Evolutionary conservation across 2,888 invertebrate species (phyloP), one percentile per base, ranked within the genome.

Genomic region (Monopis laevigella): DNA sequence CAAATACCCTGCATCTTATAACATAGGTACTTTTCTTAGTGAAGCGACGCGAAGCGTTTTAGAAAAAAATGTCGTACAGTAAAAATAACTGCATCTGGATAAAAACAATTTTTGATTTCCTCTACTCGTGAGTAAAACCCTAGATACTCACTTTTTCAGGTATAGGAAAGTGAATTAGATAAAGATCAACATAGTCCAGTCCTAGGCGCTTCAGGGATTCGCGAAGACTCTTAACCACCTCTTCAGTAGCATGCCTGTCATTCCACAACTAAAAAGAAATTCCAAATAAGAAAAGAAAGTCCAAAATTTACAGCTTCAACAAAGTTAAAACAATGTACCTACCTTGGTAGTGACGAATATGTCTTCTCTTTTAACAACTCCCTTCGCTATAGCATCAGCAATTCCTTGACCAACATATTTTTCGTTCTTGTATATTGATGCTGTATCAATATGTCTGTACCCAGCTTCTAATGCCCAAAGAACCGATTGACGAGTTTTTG

Each of bases 381-480:
- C 65, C 42, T 67, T 65, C 1, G 51, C 48, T 39, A 73, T 62
- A 51, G 65, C 70, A 17, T 56, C 56, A 35, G 52, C 51, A 21
- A 80, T 52, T 2, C 63, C 80, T 17, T 48, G 46, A 1, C 77
- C 80, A 7, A 80, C 60, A 54, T 71, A 66, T 7, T 49, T 47
- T 49, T 70, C 69, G 42, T 69, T 66, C 38, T 67, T 68, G 52
- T 84, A 83, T 29, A 63, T 56, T 56, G 64, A 65, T 2, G 83
- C 83, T 44, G 77, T 71, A 50, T 84, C 84, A 42, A 84, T 61
- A 46, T 78, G 77, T 7, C 82, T 60, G 53, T 82, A 83, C 1
- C 83, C 83, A 28, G 54, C 56, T 43, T 73, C 67, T 16, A 82
- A 68, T 11, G 82, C 82, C 41, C 58, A 55, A 45, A 59, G 59